Evolutionary conservation across 2,797 vertebrate genomes (phyloP), one percentile per base, ranked within the genome.

Genomic region (Urophycis tenuis): DNA sequence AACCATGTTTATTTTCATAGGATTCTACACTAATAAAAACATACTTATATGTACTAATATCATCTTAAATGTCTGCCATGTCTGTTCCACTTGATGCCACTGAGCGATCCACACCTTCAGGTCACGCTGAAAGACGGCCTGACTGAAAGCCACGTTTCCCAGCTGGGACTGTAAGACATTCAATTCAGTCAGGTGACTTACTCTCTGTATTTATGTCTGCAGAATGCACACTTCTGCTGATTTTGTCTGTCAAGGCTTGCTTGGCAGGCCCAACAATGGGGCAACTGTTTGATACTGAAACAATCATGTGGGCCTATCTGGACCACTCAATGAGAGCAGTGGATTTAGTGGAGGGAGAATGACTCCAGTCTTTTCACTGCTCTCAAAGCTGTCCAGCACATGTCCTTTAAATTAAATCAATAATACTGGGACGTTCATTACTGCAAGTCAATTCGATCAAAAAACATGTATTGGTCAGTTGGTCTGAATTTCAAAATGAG

Each of bases 211-310:
- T n/a, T 60, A 60, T 10, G n/a, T 60, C 53, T 60, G 8, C 22
- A 60, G n/a, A 60, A 25, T 25, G 53, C 22, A 60, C 22, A 82
- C 82, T 77, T 84, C 80, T 79, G 72, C 80, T 72, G 76, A 75
- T 73, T 84, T 71, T 35, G 29, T 49, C 30, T 30, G 78, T 22
- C 53, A n/a, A n/a, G 69, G 71, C 83, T 72, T 79, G 73, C 2
- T 39, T 73, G 70, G 45, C 71, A 49, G 60, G 80, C 34, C 60
- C 75, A 82, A 84, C 82, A 85, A 80, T 72, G 77, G 77, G 67
- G 25, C 73, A 79, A n/a, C 72, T 83, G 80, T 83, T 71, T 71
- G 77, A 77, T 71, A 73, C 70, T 30, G 34, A 83, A 83, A 83
- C 72, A 80, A 75, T 78, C 76, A 75, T 2, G n/a, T 34, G 72